Evolutionary conservation across 2,113 vertebrate species (phyloP).

Genomic region (Falco punctatus): DNA sequence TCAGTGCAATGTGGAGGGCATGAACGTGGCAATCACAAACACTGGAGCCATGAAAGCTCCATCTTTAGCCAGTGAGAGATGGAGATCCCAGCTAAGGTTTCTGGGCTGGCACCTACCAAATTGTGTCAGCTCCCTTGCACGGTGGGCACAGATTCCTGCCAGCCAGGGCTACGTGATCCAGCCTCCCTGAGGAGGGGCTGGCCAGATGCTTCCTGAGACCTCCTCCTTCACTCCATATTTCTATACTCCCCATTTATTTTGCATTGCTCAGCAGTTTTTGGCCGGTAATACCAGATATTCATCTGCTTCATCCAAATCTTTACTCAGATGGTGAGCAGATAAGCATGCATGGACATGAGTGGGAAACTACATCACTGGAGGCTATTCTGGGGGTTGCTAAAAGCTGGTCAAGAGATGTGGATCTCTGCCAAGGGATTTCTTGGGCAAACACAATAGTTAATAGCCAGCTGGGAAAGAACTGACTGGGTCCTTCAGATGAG

Average conservation of each 20-base stretch:
- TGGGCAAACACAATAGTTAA: neutral
- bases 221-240: neutral
- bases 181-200: neutral
- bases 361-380: neutral
- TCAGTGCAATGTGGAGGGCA: neutral
- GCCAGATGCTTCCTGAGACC: neutral
- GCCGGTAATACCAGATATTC: neutral
- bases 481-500: neutral
- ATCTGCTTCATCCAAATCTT: neutral
- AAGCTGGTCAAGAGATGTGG: neutral
- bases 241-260: neutral
- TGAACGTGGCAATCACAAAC: neutral
- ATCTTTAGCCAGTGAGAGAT: neutral
- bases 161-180: neutral
- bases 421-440: neutral
- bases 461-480: neutral
- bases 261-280: neutral
- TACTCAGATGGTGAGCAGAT: neutral
- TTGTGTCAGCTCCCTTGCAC: neutral
- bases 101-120: neutral
- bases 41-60: neutral
- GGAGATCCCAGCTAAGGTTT: neutral
- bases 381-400: neutral
- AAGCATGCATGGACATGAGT: neutral
- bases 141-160: neutral